Percentiles rank a stretch among this genome's conserved stretches.
phyloP scores from a whole-genome alignment of 2,113 vertebrate species.

The Ceratotherium simum region DNA sequence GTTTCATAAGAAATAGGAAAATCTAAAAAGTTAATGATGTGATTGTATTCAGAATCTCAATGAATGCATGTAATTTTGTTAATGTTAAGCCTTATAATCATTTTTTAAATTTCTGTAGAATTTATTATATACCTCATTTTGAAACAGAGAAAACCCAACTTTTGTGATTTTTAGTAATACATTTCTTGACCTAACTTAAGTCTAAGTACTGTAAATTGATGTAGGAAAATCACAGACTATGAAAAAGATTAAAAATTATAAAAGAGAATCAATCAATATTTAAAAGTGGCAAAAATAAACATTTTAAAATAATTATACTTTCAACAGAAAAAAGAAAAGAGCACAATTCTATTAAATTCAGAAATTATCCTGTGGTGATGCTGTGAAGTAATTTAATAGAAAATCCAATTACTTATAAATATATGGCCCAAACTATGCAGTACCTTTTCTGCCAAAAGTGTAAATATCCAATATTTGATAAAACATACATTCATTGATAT shows the following conservation, averaged over 20 bases:
- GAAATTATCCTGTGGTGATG: background rate
- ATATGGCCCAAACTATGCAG: background rate
- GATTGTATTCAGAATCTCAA: background rate
- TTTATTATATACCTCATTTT: background rate
- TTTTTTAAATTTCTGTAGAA: background rate
- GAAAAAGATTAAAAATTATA: background rate
- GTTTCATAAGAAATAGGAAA: background rate
- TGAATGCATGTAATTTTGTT: background rate
- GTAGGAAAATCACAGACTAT: background rate
- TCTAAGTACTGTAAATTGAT: background rate
- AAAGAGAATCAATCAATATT: background rate
- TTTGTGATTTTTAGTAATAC: background rate
- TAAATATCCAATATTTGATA: background rate
- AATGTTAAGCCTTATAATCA: background rate
- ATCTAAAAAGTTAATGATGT: background rate
- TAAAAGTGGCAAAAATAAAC: background rate
- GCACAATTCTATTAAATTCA: background rate
- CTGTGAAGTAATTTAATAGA: background rate
- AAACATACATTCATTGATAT: background rate
- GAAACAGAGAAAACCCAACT: background rate
- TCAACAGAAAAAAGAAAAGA: background rate
- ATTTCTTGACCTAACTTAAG: background rate
- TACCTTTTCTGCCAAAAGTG: background rate
- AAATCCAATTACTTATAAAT: background rate
- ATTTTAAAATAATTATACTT: background rate